Evolutionary conservation across 2,888 invertebrate species (phyloP).

Genomic region (Chalcosyrphus nemorum): DNA sequence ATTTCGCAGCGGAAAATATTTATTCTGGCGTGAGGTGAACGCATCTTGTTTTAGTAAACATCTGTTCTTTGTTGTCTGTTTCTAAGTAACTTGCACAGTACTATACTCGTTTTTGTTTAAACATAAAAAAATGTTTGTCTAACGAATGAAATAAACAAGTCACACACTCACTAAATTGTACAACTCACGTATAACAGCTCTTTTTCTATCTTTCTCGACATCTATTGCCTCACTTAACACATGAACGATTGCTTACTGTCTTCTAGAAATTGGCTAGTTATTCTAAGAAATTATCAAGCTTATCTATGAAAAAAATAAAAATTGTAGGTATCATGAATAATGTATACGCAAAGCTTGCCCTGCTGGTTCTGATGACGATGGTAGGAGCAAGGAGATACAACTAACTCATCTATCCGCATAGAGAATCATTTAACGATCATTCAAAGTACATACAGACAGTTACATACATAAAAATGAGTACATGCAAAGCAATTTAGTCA

Average conservation of each 20-base stretch:
- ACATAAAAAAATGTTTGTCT: too few relatives aligned
- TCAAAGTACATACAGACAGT: constrained; percentile 7
- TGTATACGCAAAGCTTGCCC: constrained; percentile 25
- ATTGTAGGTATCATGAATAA: constrained; percentile 51
- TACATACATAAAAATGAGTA: constrained; percentile 30
- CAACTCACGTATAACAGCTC: background rate
- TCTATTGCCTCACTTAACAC: background rate
- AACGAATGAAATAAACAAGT: background rate
- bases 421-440: constrained; percentile 46
- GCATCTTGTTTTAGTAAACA: background rate
- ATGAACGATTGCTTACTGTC: background rate
- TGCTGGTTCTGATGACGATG: constrained; percentile 18
- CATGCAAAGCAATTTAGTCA: constrained; percentile 61
- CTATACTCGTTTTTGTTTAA: background rate
- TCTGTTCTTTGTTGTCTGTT: background rate
- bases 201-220: background rate
- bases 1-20: background rate
- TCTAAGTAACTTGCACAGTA: too few relatives aligned
- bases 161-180: background rate
- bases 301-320: constrained; percentile 16
- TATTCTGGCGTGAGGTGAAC: background rate
- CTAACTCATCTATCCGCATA: constrained; percentile 36
- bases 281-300: constrained; percentile 32
- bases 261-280: background rate
- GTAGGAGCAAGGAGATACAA: constrained; percentile 40